Conservation (phyloP, 2,888 invertebrate species). For the Amorpha juglandis region DNA sequence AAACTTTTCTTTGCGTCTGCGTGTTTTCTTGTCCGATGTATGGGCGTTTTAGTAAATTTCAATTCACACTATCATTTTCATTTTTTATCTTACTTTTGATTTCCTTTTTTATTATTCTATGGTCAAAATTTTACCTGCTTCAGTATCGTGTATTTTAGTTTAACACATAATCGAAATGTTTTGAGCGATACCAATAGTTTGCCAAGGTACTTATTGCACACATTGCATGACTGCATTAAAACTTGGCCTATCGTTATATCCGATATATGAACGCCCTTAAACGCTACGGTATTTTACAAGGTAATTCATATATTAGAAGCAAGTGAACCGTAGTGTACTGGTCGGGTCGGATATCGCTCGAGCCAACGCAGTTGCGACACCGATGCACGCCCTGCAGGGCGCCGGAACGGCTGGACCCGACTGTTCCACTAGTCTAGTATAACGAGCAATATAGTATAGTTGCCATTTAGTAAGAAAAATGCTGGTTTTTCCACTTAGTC, state of each 20-base stretch:
- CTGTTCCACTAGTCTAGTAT: neutral
- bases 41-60: neutral
- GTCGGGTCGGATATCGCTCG: too few species aligned
- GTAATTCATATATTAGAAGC: constrained; percentile 2
- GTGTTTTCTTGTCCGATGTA: neutral
- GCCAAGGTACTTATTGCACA: neutral
- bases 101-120: too few species aligned
- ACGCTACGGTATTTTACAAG: neutral
- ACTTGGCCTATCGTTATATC: neutral
- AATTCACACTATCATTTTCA: too few species aligned
- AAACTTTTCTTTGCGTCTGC: neutral
- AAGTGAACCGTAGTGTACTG: neutral
- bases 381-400: too few species aligned
- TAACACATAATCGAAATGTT: too few species aligned
- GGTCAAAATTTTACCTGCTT: too few species aligned
- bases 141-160: too few species aligned
- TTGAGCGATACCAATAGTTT: neutral
- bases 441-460: neutral
- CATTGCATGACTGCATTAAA: neutral
- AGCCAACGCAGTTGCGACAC: neutral
- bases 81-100: too few species aligned
- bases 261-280: neutral
- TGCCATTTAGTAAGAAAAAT: neutral
- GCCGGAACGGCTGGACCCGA: neutral
- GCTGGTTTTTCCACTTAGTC: too few species aligned